These are phyloP conservation scores for Eubucco bourcierii DNA, from an alignment of 2,113 vertebrate genomes.

Conservation along the genomic window DNA sequence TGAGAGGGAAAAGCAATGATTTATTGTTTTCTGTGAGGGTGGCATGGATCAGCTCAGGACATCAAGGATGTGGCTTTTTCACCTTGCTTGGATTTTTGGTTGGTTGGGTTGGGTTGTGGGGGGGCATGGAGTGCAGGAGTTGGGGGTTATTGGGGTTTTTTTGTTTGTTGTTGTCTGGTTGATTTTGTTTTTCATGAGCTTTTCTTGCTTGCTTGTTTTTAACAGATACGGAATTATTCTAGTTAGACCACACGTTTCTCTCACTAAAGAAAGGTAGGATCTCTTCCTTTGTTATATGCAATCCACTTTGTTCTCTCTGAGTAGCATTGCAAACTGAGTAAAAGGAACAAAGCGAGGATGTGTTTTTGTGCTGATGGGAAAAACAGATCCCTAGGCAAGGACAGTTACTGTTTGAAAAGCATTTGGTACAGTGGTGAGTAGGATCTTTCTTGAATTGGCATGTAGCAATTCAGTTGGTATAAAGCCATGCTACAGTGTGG, in stretches of 20 bases:
- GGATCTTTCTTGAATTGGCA: neutral
- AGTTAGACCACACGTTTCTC: slow-evolving; percentile 61
- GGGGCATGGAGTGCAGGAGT: no score
- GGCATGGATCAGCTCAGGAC: neutral
- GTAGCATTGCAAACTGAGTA: neutral
- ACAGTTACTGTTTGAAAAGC: neutral
- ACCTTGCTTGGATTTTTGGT: neutral
- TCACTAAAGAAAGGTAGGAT: slow-evolving; percentile 75
- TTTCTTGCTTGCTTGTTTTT: neutral
- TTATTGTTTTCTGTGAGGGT: neutral
- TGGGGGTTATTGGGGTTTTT: no score
- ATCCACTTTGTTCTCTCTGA: neutral
- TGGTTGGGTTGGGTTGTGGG: no score
- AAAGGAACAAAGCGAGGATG: neutral
- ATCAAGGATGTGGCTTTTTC: neutral
- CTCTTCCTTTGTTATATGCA: neutral
- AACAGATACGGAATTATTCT: slow-evolving; percentile 77
- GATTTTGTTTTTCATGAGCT: no score
- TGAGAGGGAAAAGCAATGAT: neutral
- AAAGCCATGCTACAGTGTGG: neutral
- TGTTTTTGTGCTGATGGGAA: neutral
- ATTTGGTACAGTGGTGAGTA: neutral
- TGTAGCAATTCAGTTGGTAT: neutral
- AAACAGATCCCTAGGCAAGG: neutral
- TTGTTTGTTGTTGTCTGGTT: no score